Conservation (phyloP, 2,113 vertebrate species). For the Datnioides undecimradiatus region DNA sequence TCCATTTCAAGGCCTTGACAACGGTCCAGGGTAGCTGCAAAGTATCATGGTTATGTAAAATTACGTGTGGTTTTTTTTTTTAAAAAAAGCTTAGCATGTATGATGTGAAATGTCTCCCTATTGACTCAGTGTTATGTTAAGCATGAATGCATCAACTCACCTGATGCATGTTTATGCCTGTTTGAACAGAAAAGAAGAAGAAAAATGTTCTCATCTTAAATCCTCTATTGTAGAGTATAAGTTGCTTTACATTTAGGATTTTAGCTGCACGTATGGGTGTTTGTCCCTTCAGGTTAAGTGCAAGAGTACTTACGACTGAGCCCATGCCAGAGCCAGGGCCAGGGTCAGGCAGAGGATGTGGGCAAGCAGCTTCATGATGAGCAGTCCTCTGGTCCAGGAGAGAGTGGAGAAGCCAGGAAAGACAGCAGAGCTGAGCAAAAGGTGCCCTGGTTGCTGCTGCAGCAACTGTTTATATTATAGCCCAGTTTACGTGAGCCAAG, state of each 20-base stretch:
- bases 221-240: no score
- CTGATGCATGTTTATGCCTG: background rate
- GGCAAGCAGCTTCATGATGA: slow-evolving; percentile 76
- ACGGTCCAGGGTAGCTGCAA: slow-evolving; percentile 42
- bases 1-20: slow-evolving; percentile 74
- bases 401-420: slow-evolving; percentile 19
- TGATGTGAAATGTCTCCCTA: background rate
- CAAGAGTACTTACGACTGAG: slow-evolving; percentile 64
- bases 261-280: background rate
- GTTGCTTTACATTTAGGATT: background rate
- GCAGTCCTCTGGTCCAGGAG: slow-evolving; percentile 52
- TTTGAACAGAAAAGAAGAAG: background rate
- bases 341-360: slow-evolving; percentile 63
- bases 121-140: background rate
- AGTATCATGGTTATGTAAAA: background rate
- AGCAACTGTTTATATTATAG: slow-evolving; percentile 26
- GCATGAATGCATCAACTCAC: slow-evolving; percentile 2
- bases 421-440: slow-evolving; percentile 23
- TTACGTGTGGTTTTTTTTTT: no score
- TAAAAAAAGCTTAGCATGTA: background rate
- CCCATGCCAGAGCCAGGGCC: slow-evolving; percentile 47
- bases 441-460: slow-evolving; percentile 8
- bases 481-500: background rate
- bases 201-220: background rate
- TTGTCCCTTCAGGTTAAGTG: background rate